Percentiles rank a stretch among this genome's conserved stretches.
phyloP scores from a whole-genome alignment of 2,113 vertebrate genomes.

The Lepus americanus region DNA sequence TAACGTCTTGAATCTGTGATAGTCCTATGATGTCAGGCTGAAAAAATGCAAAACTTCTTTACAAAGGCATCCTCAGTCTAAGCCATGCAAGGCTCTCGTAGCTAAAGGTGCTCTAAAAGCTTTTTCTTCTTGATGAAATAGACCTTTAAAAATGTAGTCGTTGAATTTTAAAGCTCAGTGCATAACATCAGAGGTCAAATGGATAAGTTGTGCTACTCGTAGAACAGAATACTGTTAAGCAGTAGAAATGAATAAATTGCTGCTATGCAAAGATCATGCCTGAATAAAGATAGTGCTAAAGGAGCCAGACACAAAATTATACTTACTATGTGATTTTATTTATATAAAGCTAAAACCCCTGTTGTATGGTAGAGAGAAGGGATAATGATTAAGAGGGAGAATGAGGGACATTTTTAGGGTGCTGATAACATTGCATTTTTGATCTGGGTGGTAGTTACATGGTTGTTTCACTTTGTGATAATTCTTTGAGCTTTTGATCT shows the following conservation, averaged over 20 bases:
- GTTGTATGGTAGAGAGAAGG: neutral
- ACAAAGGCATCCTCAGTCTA: neutral
- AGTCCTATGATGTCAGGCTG: neutral
- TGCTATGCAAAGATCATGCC: neutral
- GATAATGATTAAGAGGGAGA: neutral
- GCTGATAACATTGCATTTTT: conserved; percentile 10
- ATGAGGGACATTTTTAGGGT: neutral
- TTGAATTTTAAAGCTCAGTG: conserved; percentile 25
- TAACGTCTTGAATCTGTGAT: neutral
- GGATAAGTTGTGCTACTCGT: conserved; percentile 15
- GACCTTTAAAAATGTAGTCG: neutral
- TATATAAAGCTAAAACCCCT: conserved; percentile 15
- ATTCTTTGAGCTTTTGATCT: conserved; percentile 46
- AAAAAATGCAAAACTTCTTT: conserved; percentile 30
- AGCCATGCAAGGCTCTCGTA: neutral
- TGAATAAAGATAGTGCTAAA: conserved; percentile 21
- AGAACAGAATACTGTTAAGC: neutral
- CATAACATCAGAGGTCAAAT: neutral
- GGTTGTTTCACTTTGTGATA: conserved; percentile 13
- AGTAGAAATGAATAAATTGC: conserved; percentile 31
- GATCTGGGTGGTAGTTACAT: conserved; percentile 12
- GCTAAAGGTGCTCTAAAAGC: neutral
- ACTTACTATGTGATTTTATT: conserved; percentile 11
- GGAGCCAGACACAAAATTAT: conserved; percentile 7
- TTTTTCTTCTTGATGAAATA: neutral